Percentiles rank a stretch among this genome's conserved stretches.
Conservation (phyloP, 2,797 vertebrate species). For the Lateolabrax maculatus region DNA sequence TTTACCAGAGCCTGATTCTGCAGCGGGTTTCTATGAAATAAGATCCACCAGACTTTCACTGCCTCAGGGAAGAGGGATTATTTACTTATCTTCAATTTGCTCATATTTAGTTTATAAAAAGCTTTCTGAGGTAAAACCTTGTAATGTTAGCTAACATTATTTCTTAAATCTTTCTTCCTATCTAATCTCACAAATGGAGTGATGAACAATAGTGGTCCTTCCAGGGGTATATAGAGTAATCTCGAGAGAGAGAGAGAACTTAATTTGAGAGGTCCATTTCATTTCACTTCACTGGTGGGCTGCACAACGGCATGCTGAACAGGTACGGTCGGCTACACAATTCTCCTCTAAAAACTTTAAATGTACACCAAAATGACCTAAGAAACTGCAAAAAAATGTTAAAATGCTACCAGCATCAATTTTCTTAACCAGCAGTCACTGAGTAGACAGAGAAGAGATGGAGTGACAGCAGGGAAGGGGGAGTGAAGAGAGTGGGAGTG, state of each 20-base stretch:
- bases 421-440: conserved; percentile 72
- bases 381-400: conserved; percentile 50
- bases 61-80: conserved; percentile 84
- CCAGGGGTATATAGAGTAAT: conserved; percentile 61
- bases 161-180: conserved; percentile 78
- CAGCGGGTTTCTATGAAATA: conserved; percentile 83
- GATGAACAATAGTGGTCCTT: conserved; percentile 68
- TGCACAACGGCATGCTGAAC: conserved; percentile 49
- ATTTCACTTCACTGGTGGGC: conserved; percentile 53
- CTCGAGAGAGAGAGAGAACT: conserved; percentile 59
- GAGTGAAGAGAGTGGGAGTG: conserved; percentile 85
- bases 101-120: conserved; percentile 86
- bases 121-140: conserved; percentile 83
- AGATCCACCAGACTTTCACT: conserved; percentile 81
- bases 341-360: conserved; percentile 46
- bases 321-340: conserved; percentile 44
- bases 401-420: conserved; percentile 59
- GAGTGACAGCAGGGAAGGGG: conserved; percentile 86
- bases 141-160: conserved; percentile 82
- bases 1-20: conserved; percentile 81
- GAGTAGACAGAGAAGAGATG: conserved; percentile 80
- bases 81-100: conserved; percentile 88
- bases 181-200: conserved; percentile 77
- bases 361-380: conserved; percentile 50
- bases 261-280: conserved; percentile 69